Percentiles rank a stretch among this genome's conserved stretches.
Evolutionary conservation across 2,113 vertebrate species (phyloP).

Genomic region (Prochilodus magdalenae): DNA sequence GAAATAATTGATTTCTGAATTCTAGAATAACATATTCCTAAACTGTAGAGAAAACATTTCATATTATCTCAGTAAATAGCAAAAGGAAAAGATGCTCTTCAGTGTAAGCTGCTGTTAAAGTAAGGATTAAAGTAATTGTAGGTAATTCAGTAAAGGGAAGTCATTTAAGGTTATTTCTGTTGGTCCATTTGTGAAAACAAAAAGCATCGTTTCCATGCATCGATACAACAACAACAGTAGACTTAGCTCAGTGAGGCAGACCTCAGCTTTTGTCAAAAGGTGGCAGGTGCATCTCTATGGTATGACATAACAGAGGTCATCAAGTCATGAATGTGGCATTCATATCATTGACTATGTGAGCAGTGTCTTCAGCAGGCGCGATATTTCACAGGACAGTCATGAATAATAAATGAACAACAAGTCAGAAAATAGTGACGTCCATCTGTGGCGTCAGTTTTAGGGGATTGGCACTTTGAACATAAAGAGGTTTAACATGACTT

Average conservation of each 20-base stretch:
- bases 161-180: no score
- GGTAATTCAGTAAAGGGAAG: no score
- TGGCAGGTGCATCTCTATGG: neutral
- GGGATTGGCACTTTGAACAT: neutral
- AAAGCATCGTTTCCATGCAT: neutral
- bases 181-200: no score
- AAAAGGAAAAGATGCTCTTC: no score
- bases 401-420: conserved; percentile 6
- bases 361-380: neutral
- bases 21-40: no score
- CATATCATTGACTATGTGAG: neutral
- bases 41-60: no score
- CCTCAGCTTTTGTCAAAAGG: neutral
- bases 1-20: no score
- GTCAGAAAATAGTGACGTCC: conserved; percentile 4
- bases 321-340: neutral
- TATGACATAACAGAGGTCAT: neutral
- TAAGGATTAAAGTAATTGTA: no score
- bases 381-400: conserved; percentile 7
- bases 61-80: no score
- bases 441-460: neutral
- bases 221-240: neutral
- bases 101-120: no score
- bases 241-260: neutral
- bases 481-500: neutral